Evolutionary conservation across 2,113 vertebrate species (phyloP).

Genomic region (Grammomys surdaster): DNA sequence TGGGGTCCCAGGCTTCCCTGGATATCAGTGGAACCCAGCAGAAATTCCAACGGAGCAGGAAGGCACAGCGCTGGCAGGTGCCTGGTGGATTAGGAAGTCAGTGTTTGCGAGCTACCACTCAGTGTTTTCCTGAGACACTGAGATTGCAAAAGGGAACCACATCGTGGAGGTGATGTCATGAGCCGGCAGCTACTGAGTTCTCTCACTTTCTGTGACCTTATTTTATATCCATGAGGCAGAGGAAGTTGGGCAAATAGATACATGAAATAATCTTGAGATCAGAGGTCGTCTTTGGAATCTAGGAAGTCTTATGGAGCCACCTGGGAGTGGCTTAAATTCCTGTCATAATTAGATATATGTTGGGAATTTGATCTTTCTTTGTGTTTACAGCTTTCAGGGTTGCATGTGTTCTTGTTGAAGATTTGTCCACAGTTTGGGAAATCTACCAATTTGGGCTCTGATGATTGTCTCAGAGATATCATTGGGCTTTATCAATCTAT

Average conservation of each 20-base stretch:
- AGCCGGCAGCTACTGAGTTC: not conserved
- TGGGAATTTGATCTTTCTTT: not conserved
- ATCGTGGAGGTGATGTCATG: not conserved
- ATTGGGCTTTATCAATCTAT: not conserved
- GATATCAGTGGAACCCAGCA: not conserved
- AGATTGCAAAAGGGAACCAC: not conserved
- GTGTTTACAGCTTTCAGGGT: not conserved
- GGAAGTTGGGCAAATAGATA: not conserved
- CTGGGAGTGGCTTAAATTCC: not conserved
- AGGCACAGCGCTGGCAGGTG: not conserved
- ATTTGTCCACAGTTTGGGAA: not conserved
- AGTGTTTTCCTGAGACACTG: slow-evolving; percentile 4
- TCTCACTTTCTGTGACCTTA: not conserved
- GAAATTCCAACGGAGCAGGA: not conserved
- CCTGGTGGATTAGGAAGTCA: not conserved
- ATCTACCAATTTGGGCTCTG: not conserved
- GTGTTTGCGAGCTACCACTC: slow-evolving; percentile 12
- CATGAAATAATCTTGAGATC: not conserved
- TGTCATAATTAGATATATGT: slow-evolving; percentile 6
- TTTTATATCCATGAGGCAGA: not conserved
- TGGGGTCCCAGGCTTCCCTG: not conserved
- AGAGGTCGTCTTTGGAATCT: not conserved
- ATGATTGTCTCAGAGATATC: not conserved
- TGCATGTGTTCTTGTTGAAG: slow-evolving; percentile 27
- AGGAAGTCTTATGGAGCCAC: not conserved